These are phyloP conservation scores for Vespertilio murinus DNA, from an alignment of 2,797 vertebrate species.

Conservation along the genomic window DNA sequence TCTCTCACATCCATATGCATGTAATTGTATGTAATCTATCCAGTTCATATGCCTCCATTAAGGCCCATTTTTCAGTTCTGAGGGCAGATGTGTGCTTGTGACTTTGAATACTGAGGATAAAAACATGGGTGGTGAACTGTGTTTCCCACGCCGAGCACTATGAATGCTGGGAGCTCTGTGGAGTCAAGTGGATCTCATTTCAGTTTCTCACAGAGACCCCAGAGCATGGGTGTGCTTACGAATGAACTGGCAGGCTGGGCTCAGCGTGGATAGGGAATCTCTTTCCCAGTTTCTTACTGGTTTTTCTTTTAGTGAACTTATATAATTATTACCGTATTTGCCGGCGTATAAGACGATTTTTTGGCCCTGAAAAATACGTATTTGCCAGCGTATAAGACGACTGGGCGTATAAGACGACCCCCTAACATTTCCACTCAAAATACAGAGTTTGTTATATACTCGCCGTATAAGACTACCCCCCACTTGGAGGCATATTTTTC, in stretches of 20 bases:
- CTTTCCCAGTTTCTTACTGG: not conserved
- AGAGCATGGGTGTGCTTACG: not conserved
- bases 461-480: too few species aligned
- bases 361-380: too few species aligned
- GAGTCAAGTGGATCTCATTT: not conserved
- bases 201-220: not conserved
- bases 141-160: not conserved
- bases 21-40: not conserved
- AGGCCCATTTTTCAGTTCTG: not conserved
- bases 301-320: not conserved
- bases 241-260: not conserved
- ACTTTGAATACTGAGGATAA: not conserved
- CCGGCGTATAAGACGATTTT: too few species aligned
- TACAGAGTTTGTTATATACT: too few species aligned
- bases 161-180: not conserved
- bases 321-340: not conserved
- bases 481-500: too few species aligned
- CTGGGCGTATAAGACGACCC: too few species aligned
- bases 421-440: too few species aligned
- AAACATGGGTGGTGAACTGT: too few species aligned
- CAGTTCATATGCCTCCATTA: not conserved
- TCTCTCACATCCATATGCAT: not conserved
- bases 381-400: too few species aligned
- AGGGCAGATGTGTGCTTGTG: not conserved
- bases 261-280: not conserved